Evolutionary conservation across 1,140 invertebrate genomes (phyloP).

Genomic region (Triops longicaudatus): DNA sequence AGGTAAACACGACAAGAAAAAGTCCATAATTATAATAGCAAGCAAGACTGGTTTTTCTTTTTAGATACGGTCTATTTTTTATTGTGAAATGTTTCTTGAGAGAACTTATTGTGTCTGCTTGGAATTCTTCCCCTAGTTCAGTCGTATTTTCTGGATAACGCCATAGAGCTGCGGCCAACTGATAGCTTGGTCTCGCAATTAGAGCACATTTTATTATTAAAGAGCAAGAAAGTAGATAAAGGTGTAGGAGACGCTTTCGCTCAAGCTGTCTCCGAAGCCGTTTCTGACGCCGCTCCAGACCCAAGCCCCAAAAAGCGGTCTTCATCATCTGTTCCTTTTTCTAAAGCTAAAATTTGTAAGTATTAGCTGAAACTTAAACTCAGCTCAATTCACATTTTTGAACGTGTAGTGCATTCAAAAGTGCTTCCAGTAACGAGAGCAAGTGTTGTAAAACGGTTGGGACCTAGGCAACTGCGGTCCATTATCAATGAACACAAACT

Average conservation of each 20-base stretch:
- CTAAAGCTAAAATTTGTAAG: neutral
- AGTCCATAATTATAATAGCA: no score
- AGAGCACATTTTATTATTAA: neutral
- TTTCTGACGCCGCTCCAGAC: neutral
- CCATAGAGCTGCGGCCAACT: neutral
- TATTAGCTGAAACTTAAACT: neutral
- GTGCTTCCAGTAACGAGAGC: neutral
- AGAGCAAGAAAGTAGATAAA: neutral
- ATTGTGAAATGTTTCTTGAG: neutral
- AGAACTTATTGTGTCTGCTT: neutral
- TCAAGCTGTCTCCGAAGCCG: neutral
- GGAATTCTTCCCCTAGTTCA: neutral
- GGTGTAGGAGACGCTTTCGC: neutral
- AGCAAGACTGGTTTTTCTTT: no score
- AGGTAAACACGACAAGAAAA: neutral
- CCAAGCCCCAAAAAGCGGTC: neutral
- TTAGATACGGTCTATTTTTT: no score
- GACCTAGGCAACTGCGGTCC: neutral
- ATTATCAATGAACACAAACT: neutral
- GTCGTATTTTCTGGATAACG: neutral
- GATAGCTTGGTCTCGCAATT: neutral
- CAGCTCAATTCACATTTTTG: neutral
- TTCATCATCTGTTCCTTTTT: neutral
- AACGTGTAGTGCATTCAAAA: neutral
- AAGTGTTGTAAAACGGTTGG: neutral